A percentile compares a stretch with the other conserved stretches of the same genome.
These are phyloP conservation scores for Dicentrarchus labrax DNA, from an alignment of 2,113 vertebrate genomes.

Conservation along the genomic window DNA sequence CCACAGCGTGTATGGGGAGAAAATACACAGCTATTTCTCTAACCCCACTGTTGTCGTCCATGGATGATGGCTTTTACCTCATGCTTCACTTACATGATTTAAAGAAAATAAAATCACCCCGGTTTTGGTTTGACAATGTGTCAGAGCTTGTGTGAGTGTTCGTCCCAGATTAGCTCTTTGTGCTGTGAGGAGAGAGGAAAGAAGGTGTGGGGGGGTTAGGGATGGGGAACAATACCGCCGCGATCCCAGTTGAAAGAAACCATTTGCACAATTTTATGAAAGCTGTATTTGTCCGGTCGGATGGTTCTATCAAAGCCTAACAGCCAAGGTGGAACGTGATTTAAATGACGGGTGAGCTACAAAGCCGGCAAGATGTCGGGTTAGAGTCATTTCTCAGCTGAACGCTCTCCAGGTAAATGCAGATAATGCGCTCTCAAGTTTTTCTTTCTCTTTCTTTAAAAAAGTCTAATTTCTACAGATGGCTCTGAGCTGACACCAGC, in stretches of 20 bases:
- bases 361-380: constrained; percentile 64
- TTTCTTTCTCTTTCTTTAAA: constrained; percentile 64
- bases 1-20: constrained; percentile 60
- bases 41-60: constrained; percentile 57
- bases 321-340: constrained; percentile 61
- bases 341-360: constrained; percentile 69
- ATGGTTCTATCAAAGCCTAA: constrained; percentile 75
- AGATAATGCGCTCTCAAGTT: constrained; percentile 71
- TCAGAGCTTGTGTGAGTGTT: constrained; percentile 69
- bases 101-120: constrained; percentile 68
- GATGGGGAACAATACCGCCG: constrained; percentile 64
- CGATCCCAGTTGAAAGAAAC: constrained; percentile 77
- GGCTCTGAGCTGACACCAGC: constrained; percentile 63
- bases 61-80: constrained; percentile 60
- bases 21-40: constrained; percentile 49
- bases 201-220: constrained; percentile 34
- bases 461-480: constrained; percentile 68
- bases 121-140: constrained; percentile 69
- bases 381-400: constrained; percentile 75
- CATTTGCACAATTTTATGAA: constrained; percentile 76
- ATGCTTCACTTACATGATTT: constrained; percentile 63
- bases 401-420: constrained; percentile 77
- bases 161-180: constrained; percentile 77
- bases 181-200: constrained; percentile 58
- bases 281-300: constrained; percentile 74